Evolutionary conservation across 2,797 vertebrate genomes (phyloP), one percentile per base, ranked within the genome.

Genomic region (Eremophila alpestris): DNA sequence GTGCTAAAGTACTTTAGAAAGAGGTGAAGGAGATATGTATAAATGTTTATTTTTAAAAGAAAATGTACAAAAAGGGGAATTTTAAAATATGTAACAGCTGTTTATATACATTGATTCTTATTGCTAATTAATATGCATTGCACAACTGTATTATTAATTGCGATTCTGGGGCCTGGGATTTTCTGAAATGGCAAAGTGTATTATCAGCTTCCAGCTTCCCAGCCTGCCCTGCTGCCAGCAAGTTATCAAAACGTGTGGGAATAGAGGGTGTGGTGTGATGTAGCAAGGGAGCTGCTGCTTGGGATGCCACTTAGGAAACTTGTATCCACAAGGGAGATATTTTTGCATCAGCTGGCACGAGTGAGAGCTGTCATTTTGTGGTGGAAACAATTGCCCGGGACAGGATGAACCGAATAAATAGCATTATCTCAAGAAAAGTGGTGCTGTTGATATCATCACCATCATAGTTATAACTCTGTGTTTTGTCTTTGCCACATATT

Each of bases 101-200:
- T 98, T 98, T 98, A 97, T 98, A 98, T 98, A 98, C 97, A 94
- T 98, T 97, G 98, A 98, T 99, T 99, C 98, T 98, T 99, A 98
- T 98, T 98, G 98, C 98, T 98, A 98, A 98, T 98, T 98, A 98
- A 97, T 98, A 98, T 98, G 98, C 98, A 98, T 98, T 97, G 97
- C 97, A 98, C 96, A 98, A 96, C 82, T 89, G 70, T 97, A 97
- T 97, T 96, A 97, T 88, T 97, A 96, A 97, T 95, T 97, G 83
- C 62, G 12, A 96, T 94, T 96, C 94, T 96, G 92, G 96, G 97
- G 96, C 91, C 94, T 95, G 97, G 97, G 97, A 63, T 91, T 95
- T 97, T 96, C 75, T 90, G 92, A 98, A 87, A 76, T 76, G 93
- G 93, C 85, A 84, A 84, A 87, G 56, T 18, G 86, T 94, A 95